Conservation (phyloP, 2,888 invertebrate genomes). For the Dimorphilus gyrociliatus region DNA sequence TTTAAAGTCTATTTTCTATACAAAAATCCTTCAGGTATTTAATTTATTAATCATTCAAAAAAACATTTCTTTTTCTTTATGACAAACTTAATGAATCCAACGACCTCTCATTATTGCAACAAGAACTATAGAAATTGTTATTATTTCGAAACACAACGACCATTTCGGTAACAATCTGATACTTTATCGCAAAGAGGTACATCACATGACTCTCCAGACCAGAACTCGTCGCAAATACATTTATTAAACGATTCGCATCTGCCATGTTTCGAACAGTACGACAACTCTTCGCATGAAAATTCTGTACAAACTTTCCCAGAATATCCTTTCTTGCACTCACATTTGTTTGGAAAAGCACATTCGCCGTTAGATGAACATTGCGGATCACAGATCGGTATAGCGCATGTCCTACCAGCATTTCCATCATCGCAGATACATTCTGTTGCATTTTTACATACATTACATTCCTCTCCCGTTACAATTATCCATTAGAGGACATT, state of each 20-base stretch:
- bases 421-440: constrained; percentile 1
- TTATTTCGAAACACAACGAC: constrained; percentile 1
- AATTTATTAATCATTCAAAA: too few relatives aligned
- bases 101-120: too few relatives aligned
- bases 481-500: constrained; percentile 1
- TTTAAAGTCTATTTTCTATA: too few relatives aligned
- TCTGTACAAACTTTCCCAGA: background rate
- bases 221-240: background rate
- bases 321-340: constrained; percentile 1
- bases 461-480: constrained; percentile 1
- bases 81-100: too few relatives aligned
- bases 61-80: too few relatives aligned
- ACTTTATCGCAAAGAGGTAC: background rate
- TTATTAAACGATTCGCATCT: background rate
- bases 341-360: constrained; percentile 1
- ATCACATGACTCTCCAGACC: constrained; percentile 1
- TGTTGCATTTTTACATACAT: background rate
- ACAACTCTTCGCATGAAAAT: constrained; percentile 1
- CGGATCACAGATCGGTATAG: background rate
- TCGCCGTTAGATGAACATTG: background rate
- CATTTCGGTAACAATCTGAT: background rate
- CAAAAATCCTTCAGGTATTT: too few relatives aligned
- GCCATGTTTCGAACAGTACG: constrained; percentile 1
- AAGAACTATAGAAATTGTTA: too few relatives aligned
- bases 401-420: background rate